Base-by-base conservation (phyloP, 1,140 invertebrate genomes). In the Pteromalus puparum region DNA sequence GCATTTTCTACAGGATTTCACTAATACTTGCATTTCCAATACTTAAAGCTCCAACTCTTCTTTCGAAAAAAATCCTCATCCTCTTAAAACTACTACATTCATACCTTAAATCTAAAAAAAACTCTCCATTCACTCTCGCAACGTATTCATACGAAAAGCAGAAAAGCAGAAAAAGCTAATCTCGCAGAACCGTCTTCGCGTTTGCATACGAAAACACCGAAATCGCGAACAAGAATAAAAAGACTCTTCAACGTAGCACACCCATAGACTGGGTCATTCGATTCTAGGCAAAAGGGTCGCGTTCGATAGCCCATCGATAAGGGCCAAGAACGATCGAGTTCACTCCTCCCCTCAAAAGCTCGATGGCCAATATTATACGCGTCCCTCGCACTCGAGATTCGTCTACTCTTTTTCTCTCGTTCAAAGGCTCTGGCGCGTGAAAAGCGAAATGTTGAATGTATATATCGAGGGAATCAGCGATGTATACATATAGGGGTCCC, bases 241-340 rank as follows among this genome's bases (percentile, higher is more conserved):
- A 48, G 75, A 76, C 13, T 28, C n/a, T 2, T 18, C 53, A 74
- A 30, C 21, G 3, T 4, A 10, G 73, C 28, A 18, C 53, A 61
- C 4, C 53, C 53, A 61, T 61, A 21, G 26, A 70, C n/a, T 15
- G 26, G 68, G 15, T 0, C 28, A 26, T 13, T 28, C 28, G 24
- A 70, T 26, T 30, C 68, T 18, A 10, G n/a, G 18, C 26, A n/a
- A n/a, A n/a, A 70, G 72, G 72, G 0, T 74, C 72, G 79, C 68
- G 3, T 75, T 82, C 74, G 72, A 82, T 75, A 74, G 68, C 65
- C 68, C 80, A 74, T 82, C 75, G 81, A 82, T 82, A 65, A 61
- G 18, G 68, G 72, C 72, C 67, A 21, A 68, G 78, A 67, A 81
- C 30, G 53, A 65, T 82, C 70, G 72, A 38, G 48, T 82, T 75